Conservation (phyloP, 2,113 vertebrate genomes). For the Tyto alba region DNA sequence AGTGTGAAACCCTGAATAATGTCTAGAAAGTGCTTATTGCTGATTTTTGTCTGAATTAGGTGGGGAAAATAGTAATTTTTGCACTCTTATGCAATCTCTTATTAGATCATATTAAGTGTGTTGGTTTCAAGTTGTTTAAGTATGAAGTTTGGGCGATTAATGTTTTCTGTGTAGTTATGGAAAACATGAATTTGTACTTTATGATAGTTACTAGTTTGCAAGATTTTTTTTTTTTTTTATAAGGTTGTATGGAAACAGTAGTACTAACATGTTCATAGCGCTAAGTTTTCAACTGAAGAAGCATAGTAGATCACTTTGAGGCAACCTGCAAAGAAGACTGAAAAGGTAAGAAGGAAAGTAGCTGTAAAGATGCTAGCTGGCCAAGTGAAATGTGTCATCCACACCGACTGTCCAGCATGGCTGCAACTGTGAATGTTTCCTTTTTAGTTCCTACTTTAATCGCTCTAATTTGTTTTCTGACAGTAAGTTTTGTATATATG, state of each 20-base stretch:
- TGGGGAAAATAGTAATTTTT: constrained; percentile 2
- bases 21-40: constrained; percentile 3
- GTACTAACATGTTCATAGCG: not conserved
- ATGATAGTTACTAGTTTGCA: not conserved
- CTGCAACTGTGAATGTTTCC: not conserved
- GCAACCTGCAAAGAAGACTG: not conserved
- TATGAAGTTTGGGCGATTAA: constrained; percentile 18
- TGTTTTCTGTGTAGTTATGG: constrained; percentile 21
- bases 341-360: not conserved
- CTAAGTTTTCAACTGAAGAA: not conserved
- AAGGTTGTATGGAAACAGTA: not conserved
- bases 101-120: not conserved
- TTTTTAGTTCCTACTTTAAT: not conserved
- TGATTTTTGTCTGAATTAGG: constrained; percentile 7
- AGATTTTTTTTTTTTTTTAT: constrained; percentile 49
- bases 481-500: not conserved
- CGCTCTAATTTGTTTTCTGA: not conserved
- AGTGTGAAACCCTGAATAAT: not conserved
- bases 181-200: not conserved
- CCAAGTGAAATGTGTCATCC: not conserved
- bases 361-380: not conserved
- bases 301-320: not conserved
- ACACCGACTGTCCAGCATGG: not conserved
- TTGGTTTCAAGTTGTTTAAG: constrained; percentile 29
- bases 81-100: not conserved